Base-by-base conservation (phyloP, 2,888 invertebrate species). In the Epinotia demarniana region DNA sequence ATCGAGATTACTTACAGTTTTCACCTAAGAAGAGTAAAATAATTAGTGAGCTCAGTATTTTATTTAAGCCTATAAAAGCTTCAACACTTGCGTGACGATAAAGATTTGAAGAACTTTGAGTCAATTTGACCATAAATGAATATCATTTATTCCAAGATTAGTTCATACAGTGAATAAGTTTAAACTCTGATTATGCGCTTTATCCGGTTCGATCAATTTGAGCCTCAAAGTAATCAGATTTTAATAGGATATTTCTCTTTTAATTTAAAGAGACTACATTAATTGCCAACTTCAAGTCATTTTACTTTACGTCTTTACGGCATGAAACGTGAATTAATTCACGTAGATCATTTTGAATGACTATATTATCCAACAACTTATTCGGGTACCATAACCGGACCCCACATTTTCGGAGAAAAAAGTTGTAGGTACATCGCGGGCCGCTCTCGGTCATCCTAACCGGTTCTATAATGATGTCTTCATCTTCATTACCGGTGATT, bases 401-500 rank as follows among this genome's bases (percentile, higher is more conserved):
- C 67, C 67, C 61, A 72, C 67, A 66, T 61, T 79, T 83, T 85
- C 84, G 78, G 74, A 84, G 84, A 85, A 86, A 82, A 78, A 80
- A 81, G 81, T 81, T 79, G 81, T 80, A 79, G 74, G 80, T 80
- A 79, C 79, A 78, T 82, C 82, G 79, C 81, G 77, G 79, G 80
- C 81, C 83, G 79, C 81, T 86, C 80, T 82, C 84, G 81, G 83
- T 81, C 83, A 85, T 84, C 78, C 80, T 80, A 90, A 92, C 93
- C 92, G 91, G 93, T 92, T 92, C 81, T 75, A 80, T 87, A 88
- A 90, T 89, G 88, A 92, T 92, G 92, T 91, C 92, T 93, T 93
- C 90, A 93, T 91, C 92, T 93, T 93, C 90, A 93, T 93, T 91
- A 91, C 86, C 81, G 79, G 82, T 89, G 90, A 91, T 90, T 90